Conservation (phyloP, 2,888 invertebrate genomes). For the Scaptomyza cyrtandrae region DNA sequence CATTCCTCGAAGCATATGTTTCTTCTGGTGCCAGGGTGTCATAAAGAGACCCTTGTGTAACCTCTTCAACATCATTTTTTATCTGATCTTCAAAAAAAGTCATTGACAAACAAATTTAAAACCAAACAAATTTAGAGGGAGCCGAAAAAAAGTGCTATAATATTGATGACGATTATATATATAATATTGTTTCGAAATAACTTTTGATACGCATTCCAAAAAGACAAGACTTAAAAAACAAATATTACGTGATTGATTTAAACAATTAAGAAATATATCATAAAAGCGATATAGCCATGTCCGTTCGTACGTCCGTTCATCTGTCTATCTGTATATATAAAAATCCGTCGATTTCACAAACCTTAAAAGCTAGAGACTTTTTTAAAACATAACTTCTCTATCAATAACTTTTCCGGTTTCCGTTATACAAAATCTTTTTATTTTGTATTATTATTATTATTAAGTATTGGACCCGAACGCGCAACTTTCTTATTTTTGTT, state of each 20-base stretch:
- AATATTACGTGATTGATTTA: neutral
- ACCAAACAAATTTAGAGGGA: slow-evolving; percentile 8
- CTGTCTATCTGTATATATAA: too few species aligned
- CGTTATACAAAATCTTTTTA: too few species aligned
- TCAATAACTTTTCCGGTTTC: too few species aligned
- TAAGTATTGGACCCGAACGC: too few species aligned
- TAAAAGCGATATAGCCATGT: too few species aligned
- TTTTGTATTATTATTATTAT: too few species aligned
- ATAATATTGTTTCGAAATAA: neutral
- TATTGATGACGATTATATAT: neutral
- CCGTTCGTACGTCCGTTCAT: too few species aligned
- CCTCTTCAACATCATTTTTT: slow-evolving; percentile 15
- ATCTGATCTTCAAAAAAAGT: neutral
- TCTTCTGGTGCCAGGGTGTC: neutral
- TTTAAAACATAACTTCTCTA: too few species aligned
- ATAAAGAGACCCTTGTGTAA: neutral
- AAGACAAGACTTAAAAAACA: neutral
- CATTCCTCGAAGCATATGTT: neutral
- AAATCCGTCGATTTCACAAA: too few species aligned
- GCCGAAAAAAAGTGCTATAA: neutral
- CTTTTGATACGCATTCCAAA: neutral
- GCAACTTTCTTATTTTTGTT: too few species aligned
- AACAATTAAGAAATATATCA: too few species aligned
- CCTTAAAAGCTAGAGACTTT: too few species aligned
- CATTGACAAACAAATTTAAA: slow-evolving; percentile 15